Base-by-base conservation (phyloP, 1,140 invertebrate species). In the Neodiprion fabricii region DNA sequence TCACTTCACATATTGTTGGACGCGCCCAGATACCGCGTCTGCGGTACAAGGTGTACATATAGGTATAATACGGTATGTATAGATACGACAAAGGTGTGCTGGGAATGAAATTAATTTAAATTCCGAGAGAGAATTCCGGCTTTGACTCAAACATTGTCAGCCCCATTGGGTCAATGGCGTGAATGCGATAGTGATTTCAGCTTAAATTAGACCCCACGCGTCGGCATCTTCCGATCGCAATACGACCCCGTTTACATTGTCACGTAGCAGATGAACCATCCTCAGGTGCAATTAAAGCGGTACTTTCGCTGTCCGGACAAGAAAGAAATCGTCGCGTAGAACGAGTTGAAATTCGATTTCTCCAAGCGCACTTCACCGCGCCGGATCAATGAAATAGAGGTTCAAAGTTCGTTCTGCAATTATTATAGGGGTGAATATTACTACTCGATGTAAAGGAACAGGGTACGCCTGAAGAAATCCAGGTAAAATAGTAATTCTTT, bases 1-100 rank as follows among this genome's bases (percentile, higher is more conserved):
- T 86, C 84, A 86, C 78, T 53, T 79, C 73, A 78, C 76, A 78
- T 75, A 83, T 84, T 85, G 83, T 85, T 81, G 84, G 85, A 86
- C 85, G 85, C 85, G 76, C 85, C 85, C 85, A 87, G 84, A 82
- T 82, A 83, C 79, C 83, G 61, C 61, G 61, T 17, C 17, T 17
- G 17, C 61, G 61, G 17, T 65, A 65, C 61, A 65, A 14, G 12
- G 61, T 65, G 7, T 40, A 40, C 28, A 40, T 40, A 40, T 5
- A 40, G 1, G 28, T 40, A 40, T 40, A 40, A 40, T 40, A 40
- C 2, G 28, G 28, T 40, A 40, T 5, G 28, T 40, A 40, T 40
- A 40, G 2, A 1, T 40, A 40, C 28, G 28, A 40, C 28, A 53
- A 80, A 86, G 85, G 84, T 86, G 85, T 83, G 85, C 79, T 84